These are phyloP conservation scores for Venustaconcha ellipsiformis DNA, from an alignment of 1,140 invertebrate genomes.

Conservation along the genomic window DNA sequence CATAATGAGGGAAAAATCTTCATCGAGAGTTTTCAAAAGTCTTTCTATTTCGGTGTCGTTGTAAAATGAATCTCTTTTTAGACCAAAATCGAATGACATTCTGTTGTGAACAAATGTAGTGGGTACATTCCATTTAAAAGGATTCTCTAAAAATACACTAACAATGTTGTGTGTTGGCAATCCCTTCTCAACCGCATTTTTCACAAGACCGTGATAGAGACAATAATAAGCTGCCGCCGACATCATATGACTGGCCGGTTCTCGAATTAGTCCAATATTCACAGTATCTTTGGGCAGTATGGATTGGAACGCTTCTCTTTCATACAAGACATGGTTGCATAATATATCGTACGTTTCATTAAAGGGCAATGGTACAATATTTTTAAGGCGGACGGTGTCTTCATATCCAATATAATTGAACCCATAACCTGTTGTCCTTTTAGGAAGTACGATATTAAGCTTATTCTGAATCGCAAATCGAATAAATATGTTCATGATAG, in stretches of 20 bases:
- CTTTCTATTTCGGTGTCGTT: constrained; percentile 27
- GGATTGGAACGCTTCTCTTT: constrained; percentile 29
- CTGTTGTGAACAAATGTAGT: constrained; percentile 46
- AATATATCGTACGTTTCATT: constrained; percentile 38
- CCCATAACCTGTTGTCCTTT: constrained; percentile 10
- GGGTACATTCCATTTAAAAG: constrained; percentile 1
- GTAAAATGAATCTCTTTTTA: constrained; percentile 30
- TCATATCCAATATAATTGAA: constrained; percentile 39
- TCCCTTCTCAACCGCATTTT: not conserved
- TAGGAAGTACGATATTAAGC: constrained; percentile 48
- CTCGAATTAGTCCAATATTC: constrained; percentile 51
- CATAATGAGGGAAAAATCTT: constrained; percentile 54
- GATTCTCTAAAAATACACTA: constrained; percentile 24
- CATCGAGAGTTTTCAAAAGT: constrained; percentile 44
- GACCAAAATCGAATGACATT: constrained; percentile 54
- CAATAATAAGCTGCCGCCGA: constrained; percentile 52
- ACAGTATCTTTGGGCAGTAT: constrained; percentile 49
- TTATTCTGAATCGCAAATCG: constrained; percentile 43
- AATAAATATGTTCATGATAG: constrained; percentile 52
- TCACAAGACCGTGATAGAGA: constrained; percentile 15
- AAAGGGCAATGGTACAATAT: constrained; percentile 30
- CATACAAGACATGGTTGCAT: constrained; percentile 48
- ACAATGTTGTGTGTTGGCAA: not conserved
- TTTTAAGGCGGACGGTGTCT: constrained; percentile 10
- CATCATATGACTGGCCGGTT: constrained; percentile 52